Base-by-base conservation (phyloP, 2,113 vertebrate species). In the Dryoscopus gambensis region DNA sequence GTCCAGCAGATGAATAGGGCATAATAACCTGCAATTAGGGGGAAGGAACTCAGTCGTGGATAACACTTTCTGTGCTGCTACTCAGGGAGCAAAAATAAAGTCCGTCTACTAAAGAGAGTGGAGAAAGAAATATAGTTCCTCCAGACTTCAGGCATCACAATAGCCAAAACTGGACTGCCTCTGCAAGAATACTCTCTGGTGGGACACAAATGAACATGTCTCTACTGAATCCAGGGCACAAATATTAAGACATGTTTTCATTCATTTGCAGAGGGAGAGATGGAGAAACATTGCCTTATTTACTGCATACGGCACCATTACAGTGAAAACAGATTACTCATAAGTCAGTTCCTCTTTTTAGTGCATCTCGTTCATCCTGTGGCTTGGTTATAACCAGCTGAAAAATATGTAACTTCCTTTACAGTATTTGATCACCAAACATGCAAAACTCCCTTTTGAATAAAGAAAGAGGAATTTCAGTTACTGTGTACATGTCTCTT, bases 61-160 rank as follows among this genome's bases (percentile, higher is more conserved):
- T 86, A 95, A 75, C 16, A 5, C 11, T 56, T 83, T 74, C 56
- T 53, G 19, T 76, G 47, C 16, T 83, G n/a, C 14, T 87, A 62
- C 46, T 82, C 73, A 81, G 74, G 21, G 37, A 90, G 76, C 73
- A 96, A 93, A 95, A 95, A 96, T 94, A 81, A 90, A 90, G 44
- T 84, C 91, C 71, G 49, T 86, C 23, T 35, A 71, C 53, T 89
- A 84, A 85, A 91, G 87, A 85, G 13, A 60, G 6, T 13, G 28
- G 28, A 60, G 68, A 37, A 64, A 91, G 68, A 95, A 91, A 93
- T 78, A 65, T 15, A 84, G 62, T 70, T 94, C 19, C 17, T 91
- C 10, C 23, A 63, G 44, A 62, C 19, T 83, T 64, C 52, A 92
- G 44, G 18, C 15, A 62, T n/a, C 1, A 2, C 44, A 84, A 24